Evolutionary conservation across 1,140 invertebrate genomes (phyloP), one percentile per base, ranked within the genome.

Genomic region (Macrocentrus cingulum): DNA sequence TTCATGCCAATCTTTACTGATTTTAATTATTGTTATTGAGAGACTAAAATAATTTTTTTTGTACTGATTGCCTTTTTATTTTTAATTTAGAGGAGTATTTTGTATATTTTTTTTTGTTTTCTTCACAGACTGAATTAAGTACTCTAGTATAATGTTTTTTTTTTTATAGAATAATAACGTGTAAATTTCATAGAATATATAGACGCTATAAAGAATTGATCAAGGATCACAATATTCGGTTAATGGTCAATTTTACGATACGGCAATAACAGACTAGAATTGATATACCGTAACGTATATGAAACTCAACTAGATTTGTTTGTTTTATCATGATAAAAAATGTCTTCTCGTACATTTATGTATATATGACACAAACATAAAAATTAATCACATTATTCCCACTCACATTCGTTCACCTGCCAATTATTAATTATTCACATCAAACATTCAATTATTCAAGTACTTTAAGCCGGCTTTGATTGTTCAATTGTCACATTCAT

Each of bases 101-200:
- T 39, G 36, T 39, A 39, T 39, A 39, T 39, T n/a, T 11, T n/a
- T 39, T 39, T 39, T 4, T 34, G n/a, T n/a, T n/a, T n/a, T n/a
- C n/a, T 34, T 11, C 29, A 11, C 29, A 7, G 29, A 39, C 13
- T 39, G 32, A 57, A 19, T 61, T 61, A 59, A 59, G 49, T 61
- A 46, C 53, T 64, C 61, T 48, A 59, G 51, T 56, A 60, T 57
- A 61, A 45, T 51, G 32, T 13, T 62, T 57, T 22, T 57, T 36
- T 41, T 37, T 20, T 57, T 22, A 11, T 39, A 39, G 7, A 29
- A 39, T 39, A 39, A 41, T 60, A 64, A 64, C 59, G 53, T 61
- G 53, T 64, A 61, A 61, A 61, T 64, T 61, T 56, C 50, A 64
- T 64, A 64, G 53, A 64, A 58, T 59, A 61, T 64, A 63, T 59